Evolutionary conservation across 2,113 vertebrate genomes (phyloP), one percentile per base, ranked within the genome.

Genomic region (Grammomys dolichurus): DNA sequence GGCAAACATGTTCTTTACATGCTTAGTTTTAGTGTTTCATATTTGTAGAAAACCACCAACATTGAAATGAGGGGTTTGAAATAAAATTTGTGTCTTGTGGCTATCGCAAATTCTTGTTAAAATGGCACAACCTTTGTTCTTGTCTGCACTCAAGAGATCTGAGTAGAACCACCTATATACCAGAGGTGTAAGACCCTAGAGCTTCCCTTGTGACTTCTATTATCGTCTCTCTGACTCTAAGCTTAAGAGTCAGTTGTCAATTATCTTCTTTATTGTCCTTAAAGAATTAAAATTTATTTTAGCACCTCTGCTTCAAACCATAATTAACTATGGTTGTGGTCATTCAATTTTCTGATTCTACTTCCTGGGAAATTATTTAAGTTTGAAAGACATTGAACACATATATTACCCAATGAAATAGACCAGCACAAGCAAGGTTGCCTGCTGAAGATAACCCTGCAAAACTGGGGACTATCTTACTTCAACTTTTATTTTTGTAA

Each of bases 251-350:
- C 69, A 63, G 11, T 91, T 82, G 26, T 2, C 9, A 78, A 63
- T 94, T 95, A 22, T 72, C 1, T 91, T 78, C 2, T 90, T 95
- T 93, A n/a, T 91, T 91, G 6, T 4, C 89, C 33, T 75, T 89
- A 31, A 9, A 65, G 43, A 91, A 95, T 46, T 96, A 63, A 33
- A 40, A 22, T 95, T 76, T 4, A 63, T n/a, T 95, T 89, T 7
- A 63, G 26, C 7, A 80, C 7, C 12, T 90, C 0, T 56, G 36
- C 87, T 22, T 69, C 26, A 89, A 81, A 9, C 16, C 3, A 22
- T 90, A 60, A 77, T 72, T 58, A 56, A 58, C 1, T 72, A 87
- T 96, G 22, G 0, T 54, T 93, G 8, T 75, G 36, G 43, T 51
- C 36, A 87, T 89, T 91, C 73, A 36, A 69, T 73, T 78, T 63